phyloP scores from a whole-genome alignment of 2,797 vertebrate species.

The Labeo calbasu region DNA sequence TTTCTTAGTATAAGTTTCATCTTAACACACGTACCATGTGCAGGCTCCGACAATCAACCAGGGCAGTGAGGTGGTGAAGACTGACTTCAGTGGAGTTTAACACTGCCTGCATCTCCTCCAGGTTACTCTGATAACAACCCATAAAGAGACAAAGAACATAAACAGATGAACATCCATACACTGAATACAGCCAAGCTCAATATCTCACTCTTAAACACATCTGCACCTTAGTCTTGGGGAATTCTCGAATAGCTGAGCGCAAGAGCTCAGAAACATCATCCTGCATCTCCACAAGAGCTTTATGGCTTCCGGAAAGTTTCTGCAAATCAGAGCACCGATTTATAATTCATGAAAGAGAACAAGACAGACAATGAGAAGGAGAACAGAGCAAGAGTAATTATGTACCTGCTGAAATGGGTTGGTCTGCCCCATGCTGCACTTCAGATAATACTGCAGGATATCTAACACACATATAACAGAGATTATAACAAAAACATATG shows the following conservation, averaged over 20 bases:
- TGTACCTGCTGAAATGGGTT: constrained; percentile 96
- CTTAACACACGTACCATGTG: constrained; percentile 85
- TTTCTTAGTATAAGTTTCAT: neutral
- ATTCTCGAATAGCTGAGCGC: constrained; percentile 83
- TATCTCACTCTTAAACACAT: neutral
- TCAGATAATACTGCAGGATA: constrained; percentile 91
- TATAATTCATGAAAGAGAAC: constrained; percentile 15
- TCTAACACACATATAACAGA: constrained; percentile 72
- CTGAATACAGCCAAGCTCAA: neutral
- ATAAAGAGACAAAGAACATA: constrained; percentile 59
- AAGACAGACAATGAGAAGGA: neutral
- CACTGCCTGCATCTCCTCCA: constrained; percentile 89
- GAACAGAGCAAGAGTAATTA: neutral
- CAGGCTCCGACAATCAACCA: constrained; percentile 96
- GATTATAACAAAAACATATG: neutral
- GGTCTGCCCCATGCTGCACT: constrained; percentile 83
- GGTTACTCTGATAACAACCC: constrained; percentile 78
- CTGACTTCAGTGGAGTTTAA: constrained; percentile 92
- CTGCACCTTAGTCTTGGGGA: constrained; percentile 86
- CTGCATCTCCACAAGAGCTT: constrained; percentile 98
- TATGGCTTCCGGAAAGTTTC: constrained; percentile 96
- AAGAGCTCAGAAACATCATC: constrained; percentile 89
- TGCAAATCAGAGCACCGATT: constrained; percentile 67
- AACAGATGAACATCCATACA: constrained; percentile 36
- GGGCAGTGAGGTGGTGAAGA: constrained; percentile 94